A percentile compares a stretch with the other conserved stretches of the same genome.
These are phyloP conservation scores for Folsomia manolachei DNA, from an alignment of 2,888 invertebrate genomes.

Conservation along the genomic window DNA sequence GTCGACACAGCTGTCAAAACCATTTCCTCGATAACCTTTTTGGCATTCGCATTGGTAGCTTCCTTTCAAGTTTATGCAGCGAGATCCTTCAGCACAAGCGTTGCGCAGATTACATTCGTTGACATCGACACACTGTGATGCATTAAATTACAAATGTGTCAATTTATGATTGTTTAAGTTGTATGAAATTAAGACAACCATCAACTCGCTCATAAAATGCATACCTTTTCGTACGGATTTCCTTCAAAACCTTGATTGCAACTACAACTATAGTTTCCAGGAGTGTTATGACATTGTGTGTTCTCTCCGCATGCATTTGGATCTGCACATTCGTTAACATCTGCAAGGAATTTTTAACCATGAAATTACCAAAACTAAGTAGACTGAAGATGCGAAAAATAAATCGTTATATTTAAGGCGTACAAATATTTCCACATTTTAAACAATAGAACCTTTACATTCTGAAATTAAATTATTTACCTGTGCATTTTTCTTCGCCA, in stretches of 20 bases:
- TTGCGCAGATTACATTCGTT: constrained; percentile 73
- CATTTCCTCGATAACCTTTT: constrained; percentile 67
- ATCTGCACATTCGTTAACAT: constrained; percentile 82
- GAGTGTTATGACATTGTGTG: constrained; percentile 75
- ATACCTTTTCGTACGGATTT: constrained; percentile 70
- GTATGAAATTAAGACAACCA: not conserved
- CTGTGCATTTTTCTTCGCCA: constrained; percentile 80
- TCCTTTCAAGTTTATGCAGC: constrained; percentile 76
- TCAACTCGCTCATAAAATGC: not conserved
- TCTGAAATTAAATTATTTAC: constrained; percentile 55
- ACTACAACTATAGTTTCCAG: constrained; percentile 82
- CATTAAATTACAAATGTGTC: too few species aligned
- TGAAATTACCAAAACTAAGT: not conserved
- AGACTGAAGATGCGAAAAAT: too few species aligned
- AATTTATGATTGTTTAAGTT: too few species aligned
- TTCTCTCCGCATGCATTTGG: constrained; percentile 78
- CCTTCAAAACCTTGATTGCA: constrained; percentile 81
- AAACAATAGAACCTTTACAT: not conserved
- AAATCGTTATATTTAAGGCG: too few species aligned
- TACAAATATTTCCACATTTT: not conserved
- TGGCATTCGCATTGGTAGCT: constrained; percentile 81
- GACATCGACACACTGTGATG: constrained; percentile 70
- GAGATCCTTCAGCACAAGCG: constrained; percentile 74
- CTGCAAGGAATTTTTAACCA: constrained; percentile 61
- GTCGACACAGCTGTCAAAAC: constrained; percentile 68